A percentile compares a stretch with the other conserved stretches of the same genome.
These are phyloP conservation scores for Panthera leo DNA, from an alignment of 2,113 vertebrate species.

Conservation along the genomic window DNA sequence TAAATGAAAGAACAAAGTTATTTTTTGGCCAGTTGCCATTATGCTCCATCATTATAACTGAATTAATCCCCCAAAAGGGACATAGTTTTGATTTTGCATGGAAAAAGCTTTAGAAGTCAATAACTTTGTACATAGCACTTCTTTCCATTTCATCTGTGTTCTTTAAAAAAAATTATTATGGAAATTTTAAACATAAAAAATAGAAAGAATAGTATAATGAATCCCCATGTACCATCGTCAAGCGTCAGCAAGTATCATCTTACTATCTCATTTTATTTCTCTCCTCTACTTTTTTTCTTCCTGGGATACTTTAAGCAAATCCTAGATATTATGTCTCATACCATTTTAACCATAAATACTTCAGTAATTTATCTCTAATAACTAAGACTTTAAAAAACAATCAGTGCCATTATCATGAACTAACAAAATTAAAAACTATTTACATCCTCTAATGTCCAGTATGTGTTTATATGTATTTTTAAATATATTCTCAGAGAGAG, in stretches of 20 bases:
- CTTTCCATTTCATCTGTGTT: background rate
- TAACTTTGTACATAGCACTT: background rate
- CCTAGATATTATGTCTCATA: background rate
- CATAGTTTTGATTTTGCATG: background rate
- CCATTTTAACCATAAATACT: background rate
- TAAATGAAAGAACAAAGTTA: slow-evolving; percentile 18
- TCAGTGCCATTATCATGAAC: background rate
- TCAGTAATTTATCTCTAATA: background rate
- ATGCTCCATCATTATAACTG: background rate
- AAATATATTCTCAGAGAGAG: too few relatives aligned
- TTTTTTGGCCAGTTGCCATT: background rate
- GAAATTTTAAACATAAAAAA: slow-evolving; percentile 1
- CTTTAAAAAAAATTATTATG: background rate
- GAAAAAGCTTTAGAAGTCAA: background rate
- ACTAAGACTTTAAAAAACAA: background rate
- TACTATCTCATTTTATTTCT: background rate
- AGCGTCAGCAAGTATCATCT: background rate
- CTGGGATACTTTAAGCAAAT: slow-evolving; percentile 1
- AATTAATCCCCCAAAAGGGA: background rate
- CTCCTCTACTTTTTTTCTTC: background rate
- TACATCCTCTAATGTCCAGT: background rate
- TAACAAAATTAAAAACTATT: background rate
- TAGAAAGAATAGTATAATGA: background rate
- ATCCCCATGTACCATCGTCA: background rate
- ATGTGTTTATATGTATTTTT: background rate